Base-by-base conservation (phyloP, 2,888 invertebrate genomes). In the Hirtodrosophila cameraria region DNA sequence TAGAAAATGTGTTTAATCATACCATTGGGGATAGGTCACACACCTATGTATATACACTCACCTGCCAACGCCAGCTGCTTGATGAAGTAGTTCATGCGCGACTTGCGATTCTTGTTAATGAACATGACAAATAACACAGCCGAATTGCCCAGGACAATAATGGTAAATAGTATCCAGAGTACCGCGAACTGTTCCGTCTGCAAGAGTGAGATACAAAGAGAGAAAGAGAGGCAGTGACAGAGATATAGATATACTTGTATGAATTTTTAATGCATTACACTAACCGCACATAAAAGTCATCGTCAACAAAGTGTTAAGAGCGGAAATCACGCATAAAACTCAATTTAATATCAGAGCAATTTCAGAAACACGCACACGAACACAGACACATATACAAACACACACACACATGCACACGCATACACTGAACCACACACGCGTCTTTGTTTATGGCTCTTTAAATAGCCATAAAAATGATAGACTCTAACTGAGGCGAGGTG, bases 51-150 rank as follows among this genome's bases (percentile, higher is more conserved):
- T 5, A 12, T 9, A 30, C n/a, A 80, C 93, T 92, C 90, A 97
- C 98, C 98, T 90, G 97, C 97, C 62, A 97, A 93, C 2, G 97
- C 97, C 49, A 98, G 92, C 87, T 98, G 97, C 92, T 96, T 96
- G 78, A 98, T 97, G 92, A 98, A 98, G 92, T 96, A 98, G 90
- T 97, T 97, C 97, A 97, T 97, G 41, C 97, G 93, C 42, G 97
- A 97, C 90, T 97, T 97, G 80, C 97, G 93, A 46, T 95, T 94
- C 88, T 96, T 96, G 72, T 95, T 96, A 82, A 96, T 92, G 53
- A 95, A 92, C 58, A 98, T 93, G 0, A 97, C 96, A 1, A 95
- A 94, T 36, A 98, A 93, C n/a, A 98, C 97, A 0, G 96, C 95
- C 12, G 94, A 92, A 90, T 98, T 98, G 25, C 97, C 96, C 45